Percentiles rank a stretch among this genome's conserved stretches.
Evolutionary conservation across 2,888 invertebrate genomes (phyloP).

Genomic region (Eustalomyia histrio): DNA sequence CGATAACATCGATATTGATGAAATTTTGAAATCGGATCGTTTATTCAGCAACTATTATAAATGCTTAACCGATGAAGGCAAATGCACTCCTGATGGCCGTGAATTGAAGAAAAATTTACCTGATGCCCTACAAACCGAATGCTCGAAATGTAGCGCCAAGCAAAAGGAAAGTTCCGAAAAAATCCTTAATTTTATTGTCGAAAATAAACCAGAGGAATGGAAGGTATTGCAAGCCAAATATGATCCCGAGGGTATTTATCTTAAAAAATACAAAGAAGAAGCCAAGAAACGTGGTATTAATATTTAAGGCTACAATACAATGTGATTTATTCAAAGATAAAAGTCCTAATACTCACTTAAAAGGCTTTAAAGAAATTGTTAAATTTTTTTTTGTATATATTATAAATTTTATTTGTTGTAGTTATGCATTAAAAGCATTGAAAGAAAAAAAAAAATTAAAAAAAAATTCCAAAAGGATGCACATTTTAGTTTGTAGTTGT

Average conservation of each 20-base stretch:
- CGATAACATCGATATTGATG: conserved; percentile 82
- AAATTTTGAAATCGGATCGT: conserved; percentile 81
- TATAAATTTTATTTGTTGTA: conserved; percentile 34
- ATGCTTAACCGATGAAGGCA: conserved; percentile 81
- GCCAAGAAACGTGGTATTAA: conserved; percentile 80
- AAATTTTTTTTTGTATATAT: conserved; percentile 44
- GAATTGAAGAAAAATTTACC: conserved; percentile 82
- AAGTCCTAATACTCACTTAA: conserved; percentile 48
- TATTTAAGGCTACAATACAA: conserved; percentile 64
- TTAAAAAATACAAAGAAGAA: conserved; percentile 83
- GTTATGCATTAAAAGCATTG: conserved; percentile 21
- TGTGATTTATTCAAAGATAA: conserved; percentile 36
- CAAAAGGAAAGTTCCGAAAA: conserved; percentile 83
- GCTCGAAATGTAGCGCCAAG: conserved; percentile 82
- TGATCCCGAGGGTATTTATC: conserved; percentile 85
- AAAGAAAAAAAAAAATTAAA: conserved; percentile 11
- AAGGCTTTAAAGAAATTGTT: conserved; percentile 45
- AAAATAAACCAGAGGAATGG: conserved; percentile 84
- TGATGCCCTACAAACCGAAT: conserved; percentile 84
- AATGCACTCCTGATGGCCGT: conserved; percentile 82
- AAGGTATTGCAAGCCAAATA: conserved; percentile 84
- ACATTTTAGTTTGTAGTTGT: conserved; percentile 57
- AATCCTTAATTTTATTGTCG: conserved; percentile 83
- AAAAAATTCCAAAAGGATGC: conserved; percentile 36
- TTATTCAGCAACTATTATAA: conserved; percentile 82